Conservation (phyloP, 2,113 vertebrate genomes). For the Heterocephalus glaber region DNA sequence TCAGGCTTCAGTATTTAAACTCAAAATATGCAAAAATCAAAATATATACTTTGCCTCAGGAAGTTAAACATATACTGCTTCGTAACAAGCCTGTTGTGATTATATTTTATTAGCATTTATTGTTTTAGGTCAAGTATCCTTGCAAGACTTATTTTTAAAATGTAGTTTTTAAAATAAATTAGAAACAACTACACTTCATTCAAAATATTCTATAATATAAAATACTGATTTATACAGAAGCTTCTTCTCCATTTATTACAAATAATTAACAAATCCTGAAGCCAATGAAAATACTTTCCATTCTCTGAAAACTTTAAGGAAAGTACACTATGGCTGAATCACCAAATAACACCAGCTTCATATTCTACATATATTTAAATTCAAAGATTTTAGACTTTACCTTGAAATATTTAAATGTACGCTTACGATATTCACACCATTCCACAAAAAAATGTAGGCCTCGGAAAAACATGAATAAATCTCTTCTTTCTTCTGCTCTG, state of each 20-base stretch:
- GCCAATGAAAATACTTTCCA: background rate
- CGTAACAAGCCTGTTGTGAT: background rate
- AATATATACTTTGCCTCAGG: background rate
- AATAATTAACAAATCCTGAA: conserved; percentile 44
- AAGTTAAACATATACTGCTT: conserved; percentile 4
- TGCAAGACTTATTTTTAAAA: conserved; percentile 45
- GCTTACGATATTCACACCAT: conserved; percentile 87
- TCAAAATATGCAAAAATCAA: conserved; percentile 32
- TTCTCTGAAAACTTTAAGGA: conserved; percentile 34
- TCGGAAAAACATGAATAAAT: conserved; percentile 90
- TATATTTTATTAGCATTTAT: conserved; percentile 15
- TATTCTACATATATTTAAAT: conserved; percentile 51
- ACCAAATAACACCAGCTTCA: conserved; percentile 22
- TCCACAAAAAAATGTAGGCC: conserved; percentile 89
- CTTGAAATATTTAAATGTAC: conserved; percentile 92
- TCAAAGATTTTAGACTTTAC: conserved; percentile 83
- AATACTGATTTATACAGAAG: background rate
- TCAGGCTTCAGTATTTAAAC: conserved; percentile 34
- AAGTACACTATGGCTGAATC: background rate
- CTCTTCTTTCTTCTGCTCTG: conserved; percentile 88
- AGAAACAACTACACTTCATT: background rate
- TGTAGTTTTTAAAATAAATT: background rate
- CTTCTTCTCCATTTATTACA: conserved; percentile 41
- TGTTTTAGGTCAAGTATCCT: background rate
- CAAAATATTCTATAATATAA: conserved; percentile 39